These are phyloP conservation scores for Oreonectes daqikongensis DNA, from an alignment of 2,797 vertebrate species.

Conservation along the genomic window DNA sequence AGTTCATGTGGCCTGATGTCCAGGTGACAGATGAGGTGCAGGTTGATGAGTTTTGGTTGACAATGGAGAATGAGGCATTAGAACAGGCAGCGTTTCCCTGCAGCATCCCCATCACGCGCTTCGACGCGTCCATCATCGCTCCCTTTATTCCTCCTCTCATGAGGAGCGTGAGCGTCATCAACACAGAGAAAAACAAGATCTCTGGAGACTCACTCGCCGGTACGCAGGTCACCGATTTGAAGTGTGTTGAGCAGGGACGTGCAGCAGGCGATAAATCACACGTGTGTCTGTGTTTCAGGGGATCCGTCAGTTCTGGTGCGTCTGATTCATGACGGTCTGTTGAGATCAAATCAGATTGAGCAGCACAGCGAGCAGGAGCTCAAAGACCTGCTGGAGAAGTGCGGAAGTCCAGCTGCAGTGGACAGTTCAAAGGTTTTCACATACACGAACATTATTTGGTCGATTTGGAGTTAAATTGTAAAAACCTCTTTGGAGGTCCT, in stretches of 20 bases:
- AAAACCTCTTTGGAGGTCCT: too few species aligned
- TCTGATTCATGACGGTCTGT: slow-evolving; percentile 85
- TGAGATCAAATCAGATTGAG: slow-evolving; percentile 83
- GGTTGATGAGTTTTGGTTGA: slow-evolving; percentile 96
- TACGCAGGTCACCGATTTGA: slow-evolving; percentile 57
- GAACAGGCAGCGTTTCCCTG: slow-evolving; percentile 93
- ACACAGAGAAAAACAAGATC: slow-evolving; percentile 94
- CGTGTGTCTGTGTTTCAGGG: slow-evolving; percentile 72
- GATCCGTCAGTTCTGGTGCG: slow-evolving; percentile 85
- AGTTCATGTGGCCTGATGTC: slow-evolving; percentile 97
- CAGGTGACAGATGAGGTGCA: slow-evolving; percentile 90
- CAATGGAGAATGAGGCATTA: slow-evolving; percentile 95
- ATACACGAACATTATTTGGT: too few species aligned
- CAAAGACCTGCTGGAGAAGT: slow-evolving; percentile 78
- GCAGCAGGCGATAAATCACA: too few species aligned
- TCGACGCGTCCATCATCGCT: slow-evolving; percentile 95
- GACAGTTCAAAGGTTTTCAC: slow-evolving; percentile 81
- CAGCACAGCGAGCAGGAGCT: slow-evolving; percentile 84
- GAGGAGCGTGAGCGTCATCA: slow-evolving; percentile 87
- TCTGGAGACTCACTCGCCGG: slow-evolving; percentile 74
- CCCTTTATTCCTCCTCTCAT: slow-evolving; percentile 96
- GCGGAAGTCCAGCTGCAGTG: slow-evolving; percentile 70
- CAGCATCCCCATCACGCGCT: slow-evolving; percentile 91
- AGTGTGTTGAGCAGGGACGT: too few species aligned
- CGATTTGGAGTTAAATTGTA: too few species aligned